Evolutionary conservation across 2,797 vertebrate genomes (phyloP).

Genomic region (Miichthys miiuy): DNA sequence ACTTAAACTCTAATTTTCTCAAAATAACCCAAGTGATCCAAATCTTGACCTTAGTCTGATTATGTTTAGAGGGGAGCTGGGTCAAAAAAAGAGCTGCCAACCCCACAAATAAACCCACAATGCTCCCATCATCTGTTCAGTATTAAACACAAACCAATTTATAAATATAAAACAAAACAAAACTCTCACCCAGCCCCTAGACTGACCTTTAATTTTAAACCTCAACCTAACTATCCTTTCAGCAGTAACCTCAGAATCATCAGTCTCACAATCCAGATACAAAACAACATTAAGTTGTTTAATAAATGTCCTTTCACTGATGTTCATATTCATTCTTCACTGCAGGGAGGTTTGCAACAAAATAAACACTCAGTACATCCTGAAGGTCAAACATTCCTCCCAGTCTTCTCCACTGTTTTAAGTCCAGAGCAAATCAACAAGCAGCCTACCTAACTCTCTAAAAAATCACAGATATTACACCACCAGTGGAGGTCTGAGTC

Average conservation of each 20-base stretch:
- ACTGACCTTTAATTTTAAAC: neutral
- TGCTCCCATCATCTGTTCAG: neutral
- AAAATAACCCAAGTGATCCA: neutral
- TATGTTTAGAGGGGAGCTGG: neutral
- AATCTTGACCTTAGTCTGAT: neutral
- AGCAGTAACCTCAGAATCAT: neutral
- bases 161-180: neutral
- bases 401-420: conserved; percentile 14
- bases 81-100: neutral
- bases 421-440: conserved; percentile 33
- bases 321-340: neutral
- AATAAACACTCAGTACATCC: neutral
- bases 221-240: neutral
- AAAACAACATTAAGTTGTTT: conserved; percentile 3
- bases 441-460: conserved; percentile 39
- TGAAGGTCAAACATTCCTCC: conserved; percentile 26
- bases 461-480: conserved; percentile 31
- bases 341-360: conserved; percentile 18
- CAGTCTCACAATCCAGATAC: conserved; percentile 12
- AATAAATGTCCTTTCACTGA: conserved; percentile 1
- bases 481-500: conserved; percentile 61
- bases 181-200: neutral
- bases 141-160: neutral
- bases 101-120: neutral
- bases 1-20: neutral